Evolutionary conservation across 2,888 invertebrate genomes (phyloP).

Genomic region (Esperia sulphurella): DNA sequence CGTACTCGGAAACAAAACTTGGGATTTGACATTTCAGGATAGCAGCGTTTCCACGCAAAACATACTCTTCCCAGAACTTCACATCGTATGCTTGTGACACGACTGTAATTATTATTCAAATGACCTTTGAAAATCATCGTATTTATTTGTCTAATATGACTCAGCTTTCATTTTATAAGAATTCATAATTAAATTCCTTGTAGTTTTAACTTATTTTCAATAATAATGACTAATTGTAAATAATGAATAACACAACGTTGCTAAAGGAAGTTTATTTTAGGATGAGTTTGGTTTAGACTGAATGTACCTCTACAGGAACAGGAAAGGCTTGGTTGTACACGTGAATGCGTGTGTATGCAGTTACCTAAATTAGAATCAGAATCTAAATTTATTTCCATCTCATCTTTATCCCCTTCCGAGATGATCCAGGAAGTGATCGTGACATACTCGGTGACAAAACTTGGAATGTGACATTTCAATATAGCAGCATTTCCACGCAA

Average conservation of each 20-base stretch:
- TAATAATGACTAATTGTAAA: no score
- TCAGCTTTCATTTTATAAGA: background rate
- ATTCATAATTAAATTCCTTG: no score
- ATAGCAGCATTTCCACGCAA: conserved; percentile 93
- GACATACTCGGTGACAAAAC: conserved; percentile 95
- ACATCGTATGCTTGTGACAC: conserved; percentile 93
- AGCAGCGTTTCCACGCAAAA: conserved; percentile 93
- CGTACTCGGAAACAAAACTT: conserved; percentile 95
- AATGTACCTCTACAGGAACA: background rate
- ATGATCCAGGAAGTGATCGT: conserved; percentile 92
- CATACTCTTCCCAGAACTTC: conserved; percentile 95
- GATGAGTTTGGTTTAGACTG: background rate
- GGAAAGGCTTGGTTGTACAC: conserved; percentile 5
- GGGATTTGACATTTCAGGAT: conserved; percentile 96
- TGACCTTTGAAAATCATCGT: background rate
- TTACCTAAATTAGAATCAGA: conserved; percentile 65
- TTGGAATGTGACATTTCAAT: conserved; percentile 95
- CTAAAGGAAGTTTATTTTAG: background rate
- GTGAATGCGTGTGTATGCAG: conserved; percentile 12
- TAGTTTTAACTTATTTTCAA: no score
- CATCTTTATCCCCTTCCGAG: conserved; percentile 79
- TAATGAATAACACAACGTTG: no score
- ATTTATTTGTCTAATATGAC: background rate
- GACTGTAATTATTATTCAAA: conserved; percentile 81
- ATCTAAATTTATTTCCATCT: conserved; percentile 71